Percentiles rank a stretch among this genome's conserved stretches.
phyloP scores from a whole-genome alignment of 2,888 invertebrate genomes.

The Cheilosia variabilis region DNA sequence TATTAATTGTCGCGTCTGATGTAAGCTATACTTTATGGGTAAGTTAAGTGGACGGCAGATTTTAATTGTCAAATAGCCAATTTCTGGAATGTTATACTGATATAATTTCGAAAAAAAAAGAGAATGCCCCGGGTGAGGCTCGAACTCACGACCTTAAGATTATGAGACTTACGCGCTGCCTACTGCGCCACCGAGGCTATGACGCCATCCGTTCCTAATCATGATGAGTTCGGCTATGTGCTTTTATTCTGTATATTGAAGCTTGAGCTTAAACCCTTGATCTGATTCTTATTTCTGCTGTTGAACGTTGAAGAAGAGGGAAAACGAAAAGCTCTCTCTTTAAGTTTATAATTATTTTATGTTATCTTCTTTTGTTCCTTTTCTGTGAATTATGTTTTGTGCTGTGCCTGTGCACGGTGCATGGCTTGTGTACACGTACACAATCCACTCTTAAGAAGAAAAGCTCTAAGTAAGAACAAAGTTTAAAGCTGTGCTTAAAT shows the following conservation, averaged over 20 bases:
- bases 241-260: conserved; percentile 6
- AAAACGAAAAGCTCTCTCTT: background rate
- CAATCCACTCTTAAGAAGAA: too few species aligned
- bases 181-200: conserved; percentile 81
- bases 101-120: conserved; percentile 58
- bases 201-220: background rate
- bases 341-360: background rate
- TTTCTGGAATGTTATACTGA: background rate
- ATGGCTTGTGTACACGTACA: too few species aligned
- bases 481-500: too few species aligned
- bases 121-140: conserved; percentile 81
- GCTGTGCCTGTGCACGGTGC: too few species aligned
- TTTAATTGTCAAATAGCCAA: conserved; percentile 11
- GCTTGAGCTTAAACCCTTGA: background rate
- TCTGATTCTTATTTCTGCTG: too few species aligned
- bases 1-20: conserved; percentile 8
- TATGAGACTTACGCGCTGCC: conserved; percentile 82
- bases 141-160: conserved; percentile 82
- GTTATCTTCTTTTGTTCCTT: too few species aligned
- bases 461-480: too few species aligned
- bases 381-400: too few species aligned
- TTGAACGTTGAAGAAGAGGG: too few species aligned
- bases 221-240: background rate
- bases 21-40: background rate
- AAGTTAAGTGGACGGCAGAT: background rate